These are phyloP conservation scores for Agonopterix arenella DNA, from an alignment of 2,888 invertebrate species.

Conservation along the genomic window DNA sequence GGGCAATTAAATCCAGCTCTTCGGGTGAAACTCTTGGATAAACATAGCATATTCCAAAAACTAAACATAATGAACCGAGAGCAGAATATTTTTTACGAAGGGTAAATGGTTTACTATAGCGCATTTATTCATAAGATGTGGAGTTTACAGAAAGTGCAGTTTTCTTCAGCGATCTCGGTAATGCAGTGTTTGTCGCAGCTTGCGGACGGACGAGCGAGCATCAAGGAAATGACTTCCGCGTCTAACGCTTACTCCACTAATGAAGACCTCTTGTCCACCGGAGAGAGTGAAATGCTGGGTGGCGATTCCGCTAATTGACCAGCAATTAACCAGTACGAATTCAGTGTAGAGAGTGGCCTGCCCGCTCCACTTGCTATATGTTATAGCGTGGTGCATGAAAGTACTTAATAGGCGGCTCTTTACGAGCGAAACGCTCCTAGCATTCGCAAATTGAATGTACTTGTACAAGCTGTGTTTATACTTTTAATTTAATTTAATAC, in stretches of 20 bases:
- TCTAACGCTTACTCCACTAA: constrained; percentile 1
- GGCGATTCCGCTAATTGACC: constrained; percentile 55
- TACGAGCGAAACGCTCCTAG: constrained; percentile 41
- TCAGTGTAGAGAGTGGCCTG: constrained; percentile 64
- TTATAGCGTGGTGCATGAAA: constrained; percentile 66
- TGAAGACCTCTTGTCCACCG: constrained; percentile 20
- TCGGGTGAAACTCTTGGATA: too few species aligned
- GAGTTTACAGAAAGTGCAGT: too few species aligned
- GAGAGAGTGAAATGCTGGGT: constrained; percentile 59
- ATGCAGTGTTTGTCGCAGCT: not conserved
- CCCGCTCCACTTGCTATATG: constrained; percentile 73
- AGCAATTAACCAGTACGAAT: constrained; percentile 65
- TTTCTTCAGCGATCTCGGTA: not conserved
- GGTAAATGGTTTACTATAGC: too few species aligned
- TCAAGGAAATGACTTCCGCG: not conserved
- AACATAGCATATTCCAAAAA: too few species aligned
- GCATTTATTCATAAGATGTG: too few species aligned
- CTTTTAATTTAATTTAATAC: constrained; percentile 1
- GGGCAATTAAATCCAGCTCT: too few species aligned
- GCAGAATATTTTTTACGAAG: too few species aligned
- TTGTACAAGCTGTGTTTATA: constrained; percentile 18
- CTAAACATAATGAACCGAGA: too few species aligned
- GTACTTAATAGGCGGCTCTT: constrained; percentile 51
- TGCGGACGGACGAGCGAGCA: not conserved
- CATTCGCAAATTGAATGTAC: constrained; percentile 29